Evolutionary conservation across 2,113 vertebrate species (phyloP).

Genomic region (Dicerorhinus sumatrensis): DNA sequence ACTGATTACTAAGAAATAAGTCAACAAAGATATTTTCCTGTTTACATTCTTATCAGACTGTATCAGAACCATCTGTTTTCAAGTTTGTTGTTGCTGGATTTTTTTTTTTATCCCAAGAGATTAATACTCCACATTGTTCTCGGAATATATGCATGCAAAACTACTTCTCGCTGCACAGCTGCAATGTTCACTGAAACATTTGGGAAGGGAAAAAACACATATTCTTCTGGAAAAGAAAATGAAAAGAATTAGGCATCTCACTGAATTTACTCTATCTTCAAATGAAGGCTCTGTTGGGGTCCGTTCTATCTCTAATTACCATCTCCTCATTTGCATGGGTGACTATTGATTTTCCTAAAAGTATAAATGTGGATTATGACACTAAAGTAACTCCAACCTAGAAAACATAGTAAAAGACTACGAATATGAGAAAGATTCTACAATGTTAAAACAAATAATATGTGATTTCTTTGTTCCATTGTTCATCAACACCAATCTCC

Average conservation of each 20-base stretch:
- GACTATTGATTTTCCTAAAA: background rate
- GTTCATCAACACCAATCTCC: background rate
- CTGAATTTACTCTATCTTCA: background rate
- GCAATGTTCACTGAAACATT: slow-evolving; percentile 64
- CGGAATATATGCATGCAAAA: slow-evolving; percentile 82
- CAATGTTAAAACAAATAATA: slow-evolving; percentile 32
- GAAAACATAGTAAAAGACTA: background rate
- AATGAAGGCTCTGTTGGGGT: background rate
- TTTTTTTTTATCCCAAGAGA: slow-evolving; percentile 84
- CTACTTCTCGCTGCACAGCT: slow-evolving; percentile 78
- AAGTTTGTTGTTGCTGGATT: slow-evolving; percentile 73
- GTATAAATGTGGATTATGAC: background rate
- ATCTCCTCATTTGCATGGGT: background rate
- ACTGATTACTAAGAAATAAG: slow-evolving; percentile 89
- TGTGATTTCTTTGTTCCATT: background rate
- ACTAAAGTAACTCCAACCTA: background rate
- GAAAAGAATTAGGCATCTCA: slow-evolving; percentile 27
- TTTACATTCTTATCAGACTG: slow-evolving; percentile 91
- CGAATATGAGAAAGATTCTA: background rate
- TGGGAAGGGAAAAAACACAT: slow-evolving; percentile 48
- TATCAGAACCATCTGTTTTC: slow-evolving; percentile 91
- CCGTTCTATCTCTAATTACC: background rate
- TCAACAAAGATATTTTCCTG: slow-evolving; percentile 92
- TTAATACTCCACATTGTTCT: slow-evolving; percentile 86
- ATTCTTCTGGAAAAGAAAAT: slow-evolving; percentile 60